Conservation (phyloP, 2,113 vertebrate genomes). For the Malurus alboscapulatus region DNA sequence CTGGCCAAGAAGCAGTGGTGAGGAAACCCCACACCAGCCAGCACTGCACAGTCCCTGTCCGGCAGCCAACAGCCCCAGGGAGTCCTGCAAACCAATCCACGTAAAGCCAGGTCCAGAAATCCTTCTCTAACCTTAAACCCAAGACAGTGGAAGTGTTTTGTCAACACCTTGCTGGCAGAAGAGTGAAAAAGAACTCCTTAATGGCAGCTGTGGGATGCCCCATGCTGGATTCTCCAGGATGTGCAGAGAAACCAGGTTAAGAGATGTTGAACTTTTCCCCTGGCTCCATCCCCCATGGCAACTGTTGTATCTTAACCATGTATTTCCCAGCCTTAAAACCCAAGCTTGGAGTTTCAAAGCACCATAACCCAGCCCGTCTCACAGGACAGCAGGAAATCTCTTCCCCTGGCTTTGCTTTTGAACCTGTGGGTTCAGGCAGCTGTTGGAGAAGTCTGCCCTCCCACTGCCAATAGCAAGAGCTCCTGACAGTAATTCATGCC, state of each 20-base stretch:
- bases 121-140: neutral
- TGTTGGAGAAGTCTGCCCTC: neutral
- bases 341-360: neutral
- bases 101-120: neutral
- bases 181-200: neutral
- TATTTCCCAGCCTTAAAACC: neutral
- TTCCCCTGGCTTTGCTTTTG: neutral
- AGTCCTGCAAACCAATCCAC: neutral
- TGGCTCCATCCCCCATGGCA: neutral
- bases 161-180: neutral
- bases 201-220: neutral
- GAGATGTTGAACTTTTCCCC: neutral
- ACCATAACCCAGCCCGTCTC: neutral
- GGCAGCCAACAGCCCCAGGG: neutral
- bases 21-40: neutral
- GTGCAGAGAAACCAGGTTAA: neutral
- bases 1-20: neutral
- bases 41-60: neutral
- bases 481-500: neutral
- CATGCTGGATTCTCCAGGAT: neutral
- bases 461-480: neutral
- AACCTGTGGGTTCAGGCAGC: neutral
- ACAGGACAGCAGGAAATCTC: neutral
- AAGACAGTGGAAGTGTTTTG: fast-evolving
- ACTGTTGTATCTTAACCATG: fast-evolving